A percentile compares a stretch with the other conserved stretches of the same genome.
Evolutionary conservation across 64 coral and sea anemone species (phyloP).

Genomic region (Pocillopora damicornis): DNA sequence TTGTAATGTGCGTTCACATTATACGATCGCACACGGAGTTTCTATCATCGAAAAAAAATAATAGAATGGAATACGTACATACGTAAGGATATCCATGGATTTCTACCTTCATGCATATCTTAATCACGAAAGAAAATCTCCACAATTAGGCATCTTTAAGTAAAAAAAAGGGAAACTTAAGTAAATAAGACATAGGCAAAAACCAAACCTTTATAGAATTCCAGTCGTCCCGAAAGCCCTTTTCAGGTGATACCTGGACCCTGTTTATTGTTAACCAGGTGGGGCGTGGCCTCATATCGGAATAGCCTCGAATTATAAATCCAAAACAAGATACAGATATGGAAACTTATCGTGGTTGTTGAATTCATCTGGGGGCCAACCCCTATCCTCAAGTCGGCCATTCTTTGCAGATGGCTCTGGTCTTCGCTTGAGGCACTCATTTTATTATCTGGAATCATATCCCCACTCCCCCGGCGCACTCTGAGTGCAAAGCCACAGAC

Average conservation of each 20-base stretch:
- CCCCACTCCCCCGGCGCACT: not conserved
- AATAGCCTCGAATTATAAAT: constrained; percentile 2
- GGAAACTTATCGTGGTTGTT: not conserved
- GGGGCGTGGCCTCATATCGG: not conserved
- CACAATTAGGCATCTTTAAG: not conserved
- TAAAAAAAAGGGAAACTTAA: too few relatives aligned
- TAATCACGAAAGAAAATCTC: not conserved
- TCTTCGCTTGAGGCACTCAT: not conserved
- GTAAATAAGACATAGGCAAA: not conserved
- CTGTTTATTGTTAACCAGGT: not conserved
- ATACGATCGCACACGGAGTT: too few relatives aligned
- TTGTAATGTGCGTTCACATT: too few relatives aligned
- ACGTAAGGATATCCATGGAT: not conserved
- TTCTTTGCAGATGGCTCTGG: not conserved
- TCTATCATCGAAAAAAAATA: too few relatives aligned
- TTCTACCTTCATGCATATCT: constrained; percentile 12
- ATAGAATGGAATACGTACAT: not conserved
- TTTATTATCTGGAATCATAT: not conserved
- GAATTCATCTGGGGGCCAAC: not conserved
- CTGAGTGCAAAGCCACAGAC: not conserved
- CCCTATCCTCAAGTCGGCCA: not conserved
- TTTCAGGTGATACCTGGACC: constrained; percentile 4
- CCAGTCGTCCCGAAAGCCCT: constrained; percentile 9
- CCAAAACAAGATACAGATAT: constrained; percentile 20
- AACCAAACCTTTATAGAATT: constrained; percentile 1